Conservation (phyloP, 2,113 vertebrate species). For the Phalacrocorax pelagicus region DNA sequence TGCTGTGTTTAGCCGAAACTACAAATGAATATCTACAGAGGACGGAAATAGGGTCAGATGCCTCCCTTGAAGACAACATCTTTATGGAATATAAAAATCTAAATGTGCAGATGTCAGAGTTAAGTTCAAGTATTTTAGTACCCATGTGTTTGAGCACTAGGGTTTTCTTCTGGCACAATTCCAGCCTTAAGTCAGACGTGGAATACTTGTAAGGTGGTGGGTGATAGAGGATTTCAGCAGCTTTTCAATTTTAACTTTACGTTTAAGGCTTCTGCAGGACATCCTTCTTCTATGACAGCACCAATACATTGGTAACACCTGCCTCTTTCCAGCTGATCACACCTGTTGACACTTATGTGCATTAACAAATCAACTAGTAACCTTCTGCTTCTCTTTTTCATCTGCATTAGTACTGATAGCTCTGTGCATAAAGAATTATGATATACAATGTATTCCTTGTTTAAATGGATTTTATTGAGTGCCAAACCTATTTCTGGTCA, state of each 20-base stretch:
- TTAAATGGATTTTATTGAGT: conserved; percentile 34
- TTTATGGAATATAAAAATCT: conserved; percentile 32
- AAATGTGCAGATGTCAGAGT: conserved; percentile 29
- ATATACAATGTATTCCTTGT: not conserved
- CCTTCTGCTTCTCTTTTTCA: not conserved
- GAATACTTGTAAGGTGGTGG: conserved; percentile 33
- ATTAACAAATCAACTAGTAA: conserved; percentile 37
- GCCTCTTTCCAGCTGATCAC: conserved; percentile 25
- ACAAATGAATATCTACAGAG: not conserved
- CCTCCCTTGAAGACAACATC: not conserved
- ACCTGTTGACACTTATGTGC: not conserved
- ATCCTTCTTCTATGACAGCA: conserved; percentile 15
- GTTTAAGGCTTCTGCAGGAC: conserved; percentile 12
- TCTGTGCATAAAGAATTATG: not conserved
- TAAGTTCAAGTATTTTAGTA: conserved; percentile 48
- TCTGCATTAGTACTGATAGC: not conserved
- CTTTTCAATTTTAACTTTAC: conserved; percentile 40
- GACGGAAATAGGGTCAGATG: not conserved
- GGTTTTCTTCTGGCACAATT: conserved; percentile 3
- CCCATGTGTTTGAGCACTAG: not conserved
- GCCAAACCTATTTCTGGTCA: conserved; percentile 2
- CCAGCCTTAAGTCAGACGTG: conserved; percentile 42
- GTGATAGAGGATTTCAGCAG: conserved; percentile 47
- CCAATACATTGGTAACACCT: not conserved
- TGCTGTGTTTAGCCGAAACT: not conserved